A percentile compares a stretch with the other conserved stretches of the same genome.
Evolutionary conservation across 2,113 vertebrate species (phyloP).

Genomic region (Dendrocopos noguchii): DNA sequence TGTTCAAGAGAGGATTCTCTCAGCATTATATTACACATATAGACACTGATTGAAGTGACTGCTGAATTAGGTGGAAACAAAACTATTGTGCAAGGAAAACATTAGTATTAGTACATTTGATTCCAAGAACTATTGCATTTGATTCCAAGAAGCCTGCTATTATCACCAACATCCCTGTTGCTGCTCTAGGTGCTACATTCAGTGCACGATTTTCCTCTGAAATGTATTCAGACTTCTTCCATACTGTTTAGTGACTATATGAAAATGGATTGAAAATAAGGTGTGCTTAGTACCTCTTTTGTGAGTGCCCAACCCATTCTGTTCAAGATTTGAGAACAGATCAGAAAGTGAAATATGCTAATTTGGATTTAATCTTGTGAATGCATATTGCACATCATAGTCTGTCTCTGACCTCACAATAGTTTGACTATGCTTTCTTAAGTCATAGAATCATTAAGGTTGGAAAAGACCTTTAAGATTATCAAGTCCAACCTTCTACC

Average conservation of each 20-base stretch:
- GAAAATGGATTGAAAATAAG: neutral
- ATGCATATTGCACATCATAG: neutral
- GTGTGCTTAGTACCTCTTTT: neutral
- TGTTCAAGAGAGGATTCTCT: no score
- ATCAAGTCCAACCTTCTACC: no score
- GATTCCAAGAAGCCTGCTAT: neutral
- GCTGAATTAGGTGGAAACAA: slow-evolving; percentile 62
- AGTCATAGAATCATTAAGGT: no score
- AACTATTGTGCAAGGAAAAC: slow-evolving; percentile 25
- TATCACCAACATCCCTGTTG: neutral
- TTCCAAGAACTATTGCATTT: slow-evolving; percentile 2
- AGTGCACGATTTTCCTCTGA: neutral
- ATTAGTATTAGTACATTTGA: slow-evolving; percentile 32
- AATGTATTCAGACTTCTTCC: neutral
- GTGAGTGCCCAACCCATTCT: neutral
- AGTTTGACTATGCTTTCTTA: neutral
- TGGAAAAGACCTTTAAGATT: no score
- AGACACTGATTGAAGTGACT: slow-evolving; percentile 64
- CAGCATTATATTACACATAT: neutral
- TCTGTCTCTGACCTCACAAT: neutral
- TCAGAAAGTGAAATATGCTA: neutral
- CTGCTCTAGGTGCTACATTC: slow-evolving; percentile 1
- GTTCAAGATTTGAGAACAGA: neutral
- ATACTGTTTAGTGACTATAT: neutral
- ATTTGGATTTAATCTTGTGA: neutral